phyloP scores from a whole-genome alignment of 2,888 invertebrate species.

The Noctua janthe region DNA sequence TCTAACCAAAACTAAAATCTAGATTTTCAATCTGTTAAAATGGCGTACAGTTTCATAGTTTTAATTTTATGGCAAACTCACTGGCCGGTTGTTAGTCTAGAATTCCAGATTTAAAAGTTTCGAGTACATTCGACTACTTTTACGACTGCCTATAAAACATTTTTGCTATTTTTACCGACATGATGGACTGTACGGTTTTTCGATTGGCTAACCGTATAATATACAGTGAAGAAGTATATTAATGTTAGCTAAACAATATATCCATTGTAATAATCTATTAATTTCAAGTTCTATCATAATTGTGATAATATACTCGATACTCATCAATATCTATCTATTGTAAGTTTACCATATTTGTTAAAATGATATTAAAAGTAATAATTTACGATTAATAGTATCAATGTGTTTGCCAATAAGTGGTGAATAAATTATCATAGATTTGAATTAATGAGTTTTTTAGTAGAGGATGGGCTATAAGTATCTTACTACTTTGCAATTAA shows the following conservation, averaged over 20 bases:
- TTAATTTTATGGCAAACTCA: conserved; percentile 37
- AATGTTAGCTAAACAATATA: neutral
- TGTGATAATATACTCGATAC: neutral
- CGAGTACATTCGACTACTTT: conserved; percentile 22
- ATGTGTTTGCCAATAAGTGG: conserved; percentile 2
- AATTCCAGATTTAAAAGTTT: conserved; percentile 36
- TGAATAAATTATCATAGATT: conserved; percentile 1
- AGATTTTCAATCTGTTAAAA: conserved; percentile 14
- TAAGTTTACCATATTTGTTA: neutral
- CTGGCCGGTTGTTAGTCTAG: conserved; percentile 35
- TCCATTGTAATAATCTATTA: neutral
- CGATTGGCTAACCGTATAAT: neutral
- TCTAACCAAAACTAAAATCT: neutral
- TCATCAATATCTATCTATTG: neutral
- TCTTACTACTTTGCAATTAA: conserved; percentile 1
- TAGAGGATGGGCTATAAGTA: neutral
- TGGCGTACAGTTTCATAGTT: conserved; percentile 24
- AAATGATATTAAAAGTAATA: neutral
- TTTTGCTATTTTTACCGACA: conserved; percentile 18
- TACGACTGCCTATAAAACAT: conserved; percentile 33
- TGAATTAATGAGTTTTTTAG: conserved; percentile 1
- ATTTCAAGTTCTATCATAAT: neutral
- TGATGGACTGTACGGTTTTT: neutral
- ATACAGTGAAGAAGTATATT: neutral
- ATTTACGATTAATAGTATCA: neutral